Evolutionary conservation across 2,797 vertebrate genomes (phyloP), one percentile per base, ranked within the genome.

Genomic region (Platalea minor): DNA sequence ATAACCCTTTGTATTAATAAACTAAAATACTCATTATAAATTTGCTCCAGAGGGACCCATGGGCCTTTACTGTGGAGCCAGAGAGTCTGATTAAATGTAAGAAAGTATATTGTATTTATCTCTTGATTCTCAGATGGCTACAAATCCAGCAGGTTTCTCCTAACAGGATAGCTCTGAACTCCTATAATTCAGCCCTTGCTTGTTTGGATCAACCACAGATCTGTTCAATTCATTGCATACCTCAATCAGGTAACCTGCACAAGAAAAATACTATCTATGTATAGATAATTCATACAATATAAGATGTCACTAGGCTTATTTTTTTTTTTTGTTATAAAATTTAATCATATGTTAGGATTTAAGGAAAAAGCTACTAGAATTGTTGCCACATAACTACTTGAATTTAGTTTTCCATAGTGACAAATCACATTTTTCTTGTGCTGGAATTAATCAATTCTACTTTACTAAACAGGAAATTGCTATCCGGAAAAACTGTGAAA

Each of bases 1-100:
- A 97, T 89, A 96, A 90, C 93, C 95, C 78, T 97, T 97, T 95
- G 87, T 97, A 98, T 96, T 98, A 98, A 98, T 98, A 98, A 97
- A 96, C 74, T 91, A 94, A 96, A 98, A 98, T 94, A 97, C 96
- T 98, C 89, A 97, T 98, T 97, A 93, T 93, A 96, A 95, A 97
- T 98, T 91, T 97, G 54, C 88, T 96, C 92, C 96, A 91, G 88
- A 88, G 91, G 93, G 94, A 96, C 80, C 9, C 76, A 19, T 29
- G 85, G 93, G 67, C 89, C 81, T 97, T 90, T 91, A 70, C 59
- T 92, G 94, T 93, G 97, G 97, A 98, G 98, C 96, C 98, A 97
- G 64, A 78, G 87, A 98, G 97, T 98, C 98, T 98, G 97, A 98
- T 97, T 97, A 96, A 96, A 95, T 78, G 21, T 50, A 96, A 96